Evolutionary conservation across 2,888 invertebrate species (phyloP), one percentile per base, ranked within the genome.

Genomic region (Noctuana brunneofusca): DNA sequence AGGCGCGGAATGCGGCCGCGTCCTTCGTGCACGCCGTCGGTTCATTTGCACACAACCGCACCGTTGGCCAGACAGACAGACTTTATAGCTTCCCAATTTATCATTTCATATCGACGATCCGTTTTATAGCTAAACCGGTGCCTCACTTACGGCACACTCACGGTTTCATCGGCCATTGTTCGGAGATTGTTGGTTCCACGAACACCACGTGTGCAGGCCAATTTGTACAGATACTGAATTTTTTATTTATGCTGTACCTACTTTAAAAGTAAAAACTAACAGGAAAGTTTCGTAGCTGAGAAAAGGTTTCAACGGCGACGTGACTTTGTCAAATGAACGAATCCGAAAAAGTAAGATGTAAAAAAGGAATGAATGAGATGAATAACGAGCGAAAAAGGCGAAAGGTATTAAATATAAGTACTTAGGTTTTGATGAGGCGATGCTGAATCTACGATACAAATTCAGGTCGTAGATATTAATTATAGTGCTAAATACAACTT

Each of bases 1-100:
- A 83, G 76, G 86, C 71, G 75, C 72, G 90, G 90, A 90, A 90
- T 90, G 90, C 89, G 90, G 89, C 83, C 89, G 83, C 89, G 90
- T 90, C 90, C 90, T 90, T 90, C 89, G 75, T 83, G 83, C 84
- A 85, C 86, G 82, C 76, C 83, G 83, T 76, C 83, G 83, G 81
- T 84, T 87, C 88, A 88, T 88, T 89, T 88, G 89, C 90, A 88
- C 87, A 88, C 84, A 84, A 82, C 75, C 86, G 76, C 75, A 80
- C 79, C 71, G 68, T 75, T 69, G 65, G 62, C 63, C 72, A 69
- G 69, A 79, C 81, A 80, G 81, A 72, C 75, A 73, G 68, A 70
- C 71, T 87, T 86, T 87, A 87, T 86, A 81, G 80, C 83, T 82
- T 88, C 82, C 83, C 79, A 85, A 82, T 82, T 81, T 69, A 84